Base-by-base conservation (phyloP, 1,140 invertebrate genomes). In the Acromyrmex echinatior region DNA sequence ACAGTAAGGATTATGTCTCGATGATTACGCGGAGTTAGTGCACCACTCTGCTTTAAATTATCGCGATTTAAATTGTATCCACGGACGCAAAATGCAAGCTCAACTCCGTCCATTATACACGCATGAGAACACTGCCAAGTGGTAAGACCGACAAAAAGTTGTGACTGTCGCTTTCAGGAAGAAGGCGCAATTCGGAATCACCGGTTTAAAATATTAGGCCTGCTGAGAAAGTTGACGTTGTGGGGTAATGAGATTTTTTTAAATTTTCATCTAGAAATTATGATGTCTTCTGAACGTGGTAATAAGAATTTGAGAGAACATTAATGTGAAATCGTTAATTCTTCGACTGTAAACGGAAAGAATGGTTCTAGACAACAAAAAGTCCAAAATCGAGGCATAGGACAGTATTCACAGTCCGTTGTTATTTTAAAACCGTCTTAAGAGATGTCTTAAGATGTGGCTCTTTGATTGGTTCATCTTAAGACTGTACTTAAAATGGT, bases 121-220 rank as follows among this genome's bases (percentile, higher is more conserved):
- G 88, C 86, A 82, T 78, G 88, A 90, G 85, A 90, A 90, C 71
- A 87, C 58, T 56, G 63, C 84, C 86, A 74, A 90, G 88, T 84
- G 87, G 66, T 86, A 66, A 77, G 78, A 62, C 88, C 65, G 63
- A 76, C 77, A 86, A 87, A 90, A 90, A 89, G 87, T 78, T 65
- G 58, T 39, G 56, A 70, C 68, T 80, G 88, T 86, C 88, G 88
- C 51, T 71, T 74, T 60, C 45, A 62, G 56, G 84, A 76, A 58
- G 71, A 63, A 77, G 89, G 77, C 88, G 49, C 77, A 87, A 89
- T 88, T 71, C 74, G 82, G 51, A 86, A 86, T 86, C 81, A 78
- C 82, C 74, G 49, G 66, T 66, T 76, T 71, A 71, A 70, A 65
- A 86, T 78, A 88, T 88, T 74, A 79, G 60, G 21, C 62, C 45